Conservation (phyloP, 2,113 vertebrate species). For the Etheostoma spectabile region DNA sequence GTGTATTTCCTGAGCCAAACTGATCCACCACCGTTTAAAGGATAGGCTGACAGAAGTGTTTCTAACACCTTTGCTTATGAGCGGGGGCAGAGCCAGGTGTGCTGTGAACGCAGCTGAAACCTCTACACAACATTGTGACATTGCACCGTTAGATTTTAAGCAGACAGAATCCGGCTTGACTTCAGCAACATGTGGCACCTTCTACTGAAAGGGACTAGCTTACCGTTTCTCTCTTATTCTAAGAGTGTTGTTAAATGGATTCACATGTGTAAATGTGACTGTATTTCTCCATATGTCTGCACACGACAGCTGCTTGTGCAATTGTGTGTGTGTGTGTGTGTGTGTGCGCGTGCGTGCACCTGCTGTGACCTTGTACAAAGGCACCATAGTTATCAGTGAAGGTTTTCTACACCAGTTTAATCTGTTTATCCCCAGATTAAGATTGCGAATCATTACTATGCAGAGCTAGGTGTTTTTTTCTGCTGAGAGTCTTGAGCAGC, state of each 20-base stretch:
- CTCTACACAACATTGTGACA: conserved; percentile 28
- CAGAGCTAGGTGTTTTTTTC: conserved; percentile 45
- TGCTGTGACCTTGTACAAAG: conserved; percentile 63
- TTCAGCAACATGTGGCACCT: conserved; percentile 37
- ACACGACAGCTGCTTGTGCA: background rate
- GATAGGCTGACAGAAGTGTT: conserved; percentile 66
- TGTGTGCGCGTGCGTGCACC: conserved; percentile 25
- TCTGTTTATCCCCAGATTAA: conserved; percentile 72
- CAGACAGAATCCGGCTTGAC: conserved; percentile 24
- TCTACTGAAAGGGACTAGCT: conserved; percentile 5
- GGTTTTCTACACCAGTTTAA: conserved; percentile 65
- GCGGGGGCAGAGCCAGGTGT: conserved; percentile 72
- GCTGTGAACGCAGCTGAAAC: conserved; percentile 64
- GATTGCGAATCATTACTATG: conserved; percentile 64
- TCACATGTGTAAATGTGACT: conserved; percentile 9
- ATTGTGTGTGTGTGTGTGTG: conserved; percentile 1
- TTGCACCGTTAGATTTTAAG: conserved; percentile 28
- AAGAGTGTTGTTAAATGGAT: background rate
- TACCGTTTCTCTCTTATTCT: background rate
- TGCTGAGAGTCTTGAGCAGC: conserved; percentile 36
- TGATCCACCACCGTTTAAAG: conserved; percentile 52
- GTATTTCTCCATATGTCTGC: background rate
- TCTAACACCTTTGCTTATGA: conserved; percentile 70
- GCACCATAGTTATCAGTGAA: conserved; percentile 51
- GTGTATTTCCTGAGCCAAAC: conserved; percentile 52